Conservation (phyloP, 2,888 invertebrate species). For the Tenthredo scrophulariae region DNA sequence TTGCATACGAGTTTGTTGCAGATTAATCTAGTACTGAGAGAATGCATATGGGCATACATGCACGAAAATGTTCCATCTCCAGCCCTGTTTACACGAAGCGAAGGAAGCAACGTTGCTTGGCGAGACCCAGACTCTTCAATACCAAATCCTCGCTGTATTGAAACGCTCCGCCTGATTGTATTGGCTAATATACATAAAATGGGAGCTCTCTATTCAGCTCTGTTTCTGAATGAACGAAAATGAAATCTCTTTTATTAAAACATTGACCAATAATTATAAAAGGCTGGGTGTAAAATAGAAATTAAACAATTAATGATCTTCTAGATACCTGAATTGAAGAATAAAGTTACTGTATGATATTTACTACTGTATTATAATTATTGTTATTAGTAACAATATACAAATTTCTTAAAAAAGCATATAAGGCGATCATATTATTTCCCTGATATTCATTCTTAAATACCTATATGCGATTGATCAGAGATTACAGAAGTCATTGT, state of each 20-base stretch:
- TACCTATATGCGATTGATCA: background rate
- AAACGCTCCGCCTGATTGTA: conserved; percentile 88
- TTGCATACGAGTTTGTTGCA: conserved; percentile 70
- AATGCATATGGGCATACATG: conserved; percentile 94
- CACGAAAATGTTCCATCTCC: conserved; percentile 94
- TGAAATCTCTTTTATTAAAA: conserved; percentile 54
- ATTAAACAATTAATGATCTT: background rate
- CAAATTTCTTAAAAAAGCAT: background rate
- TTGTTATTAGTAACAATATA: background rate
- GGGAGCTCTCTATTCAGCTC: conserved; percentile 84
- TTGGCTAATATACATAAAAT: conserved; percentile 88
- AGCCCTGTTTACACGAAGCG: conserved; percentile 82
- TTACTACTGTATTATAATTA: background rate
- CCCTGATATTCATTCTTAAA: background rate
- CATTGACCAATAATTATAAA: conserved; percentile 7
- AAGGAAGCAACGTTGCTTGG: conserved; percentile 80
- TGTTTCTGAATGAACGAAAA: conserved; percentile 71
- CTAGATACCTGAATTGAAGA: background rate
- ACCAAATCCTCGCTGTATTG: conserved; percentile 88
- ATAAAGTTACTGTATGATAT: background rate
- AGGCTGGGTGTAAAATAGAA: conserved; percentile 1
- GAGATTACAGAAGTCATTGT: background rate
- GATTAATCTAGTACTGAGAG: conserved; percentile 89
- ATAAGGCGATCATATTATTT: background rate
- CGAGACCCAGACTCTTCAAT: conserved; percentile 86